A percentile compares a stretch with the other conserved stretches of the same genome.
Evolutionary conservation across 2,797 vertebrate genomes (phyloP).

Genomic region (Macrochelys suwanniensis): DNA sequence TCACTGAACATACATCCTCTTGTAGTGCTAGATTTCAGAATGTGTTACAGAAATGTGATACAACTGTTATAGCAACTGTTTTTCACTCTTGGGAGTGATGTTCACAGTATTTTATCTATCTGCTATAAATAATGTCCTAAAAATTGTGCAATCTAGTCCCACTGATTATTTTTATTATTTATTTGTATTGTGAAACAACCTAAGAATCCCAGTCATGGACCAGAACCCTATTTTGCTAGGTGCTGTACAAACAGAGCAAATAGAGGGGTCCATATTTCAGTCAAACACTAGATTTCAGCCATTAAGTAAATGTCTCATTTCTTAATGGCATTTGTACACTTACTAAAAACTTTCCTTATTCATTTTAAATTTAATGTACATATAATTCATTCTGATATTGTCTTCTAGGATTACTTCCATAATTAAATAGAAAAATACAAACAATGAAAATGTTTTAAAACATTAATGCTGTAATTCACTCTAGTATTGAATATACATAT

Average conservation of each 20-base stretch:
- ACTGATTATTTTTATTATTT: neutral
- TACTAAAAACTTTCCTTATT: neutral
- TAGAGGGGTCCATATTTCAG: neutral
- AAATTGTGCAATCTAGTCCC: neutral
- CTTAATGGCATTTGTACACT: neutral
- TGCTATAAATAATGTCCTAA: accelerated
- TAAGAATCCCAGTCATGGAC: accelerated
- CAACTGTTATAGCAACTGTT: neutral
- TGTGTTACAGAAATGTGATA: neutral
- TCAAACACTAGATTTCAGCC: neutral
- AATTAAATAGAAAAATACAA: neutral
- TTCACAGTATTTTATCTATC: neutral
- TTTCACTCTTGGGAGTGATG: neutral
- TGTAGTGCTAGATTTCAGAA: neutral
- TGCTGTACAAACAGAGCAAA: neutral
- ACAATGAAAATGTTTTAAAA: neutral
- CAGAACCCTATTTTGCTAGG: neutral
- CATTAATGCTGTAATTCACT: neutral
- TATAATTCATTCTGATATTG: no score
- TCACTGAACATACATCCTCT: neutral
- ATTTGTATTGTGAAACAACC: neutral
- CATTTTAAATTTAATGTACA: neutral
- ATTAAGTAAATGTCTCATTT: no score
- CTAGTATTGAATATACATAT: neutral
- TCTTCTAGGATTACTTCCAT: neutral